Evolutionary conservation across 2,797 vertebrate genomes (phyloP), one percentile per base, ranked within the genome.

Genomic region (Pipistrellus pipistrellus): DNA sequence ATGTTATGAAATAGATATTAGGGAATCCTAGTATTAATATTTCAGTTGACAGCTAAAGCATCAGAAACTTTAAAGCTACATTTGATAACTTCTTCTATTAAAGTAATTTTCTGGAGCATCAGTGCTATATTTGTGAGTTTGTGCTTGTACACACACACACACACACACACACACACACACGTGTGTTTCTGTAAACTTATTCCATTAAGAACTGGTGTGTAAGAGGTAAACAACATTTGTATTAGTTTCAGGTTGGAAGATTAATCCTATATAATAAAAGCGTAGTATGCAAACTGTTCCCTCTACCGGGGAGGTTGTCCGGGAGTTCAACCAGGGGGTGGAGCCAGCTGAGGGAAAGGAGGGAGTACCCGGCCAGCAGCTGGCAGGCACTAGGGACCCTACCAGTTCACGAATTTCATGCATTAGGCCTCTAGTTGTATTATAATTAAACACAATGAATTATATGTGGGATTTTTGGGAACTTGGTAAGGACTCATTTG

Each of bases 191-290:
- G 15, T 83, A 91, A 87, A 41, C 48, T 66, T 86, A 77, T 14
- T 88, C 59, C 32, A 44, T 53, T 23, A 85, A 82, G 25, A 84
- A 85, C 72, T 64, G 27, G 41, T 73, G 51, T 75, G 23, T 82
- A 59, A 91, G 20, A 72, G 15, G 44, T 90, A 78, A 88, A 44
- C 20, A 53, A 38, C 21, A 76, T 85, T 68, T 76, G 2, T 48
- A 30, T 90, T 32, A 57, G 15, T 82, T 96, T 91, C 38, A 84
- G 20, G n/a, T 69, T 71, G 51, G 62, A 62, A 73, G 41, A 20
- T 51, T 30, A 66, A n/a, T 23, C 55, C 55, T 57, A 57, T 57
- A 57, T 57, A 57, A 57, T 57, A 57, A 23, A 57, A 57, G 8
- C 8, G 3, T 57, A 23, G 3, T 57, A 23, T 57, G 55, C 20